Evolutionary conservation across 1,140 invertebrate genomes (phyloP), one percentile per base, ranked within the genome.

Genomic region (Physella acuta): DNA sequence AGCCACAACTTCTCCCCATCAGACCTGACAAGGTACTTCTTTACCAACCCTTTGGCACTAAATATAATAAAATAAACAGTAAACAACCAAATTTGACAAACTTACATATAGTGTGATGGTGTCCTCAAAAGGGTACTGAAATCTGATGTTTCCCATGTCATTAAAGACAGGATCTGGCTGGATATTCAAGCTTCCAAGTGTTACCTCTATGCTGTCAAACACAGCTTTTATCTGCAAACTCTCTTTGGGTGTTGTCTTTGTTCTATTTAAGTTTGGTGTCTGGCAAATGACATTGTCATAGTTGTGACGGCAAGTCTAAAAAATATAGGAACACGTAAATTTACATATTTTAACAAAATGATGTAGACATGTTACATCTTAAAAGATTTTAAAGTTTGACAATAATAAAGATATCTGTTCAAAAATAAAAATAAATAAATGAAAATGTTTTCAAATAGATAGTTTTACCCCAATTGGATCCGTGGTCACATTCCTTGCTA

Each of bases 71-170:
- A n/a, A n/a, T 28, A 55, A 55, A 55, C 5, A 20, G 11, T 55
- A 16, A 16, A 24, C 16, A 11, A 16, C 5, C 11, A 20, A 55
- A 55, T 55, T 8, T 55, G 31, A 31, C 26, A 24, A 8, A 59
- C 66, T 36, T 66, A 68, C 66, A n/a, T 16, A 3, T 3, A 68
- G 20, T 14, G 37, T 4, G 5, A 68, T 60, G 14, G 55, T 68
- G 16, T 58, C 56, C 33, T 68, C 66, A 68, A 68, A 60, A 28
- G 66, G 66, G 49, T 68, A 60, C 26, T 68, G 66, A 60, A 68
- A 68, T 16, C 26, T 34, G n/a, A 68, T 60, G 30, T n/a, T 68
- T 3, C 66, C 66, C 14, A 49, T 28, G 33, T 68, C 20, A 44
- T 60, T 24, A 1, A 60, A 2, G 8, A 59, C 34, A 44, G 66